Base-by-base conservation (phyloP, 2,113 vertebrate genomes). In the Phylloscopus trochilus region DNA sequence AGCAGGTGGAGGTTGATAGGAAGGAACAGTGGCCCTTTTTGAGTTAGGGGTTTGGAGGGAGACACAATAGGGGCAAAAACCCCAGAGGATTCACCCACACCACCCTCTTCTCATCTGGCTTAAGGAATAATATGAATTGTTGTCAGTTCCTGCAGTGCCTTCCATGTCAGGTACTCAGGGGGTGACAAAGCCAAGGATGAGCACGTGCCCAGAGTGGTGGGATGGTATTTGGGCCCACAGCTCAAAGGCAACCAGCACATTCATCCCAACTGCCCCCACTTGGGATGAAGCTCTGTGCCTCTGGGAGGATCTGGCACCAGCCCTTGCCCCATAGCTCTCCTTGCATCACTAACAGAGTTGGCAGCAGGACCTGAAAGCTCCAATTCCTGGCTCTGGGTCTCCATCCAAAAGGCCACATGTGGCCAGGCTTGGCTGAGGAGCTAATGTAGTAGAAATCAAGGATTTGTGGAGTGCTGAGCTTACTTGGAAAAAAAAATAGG, bases 371-470 rank as follows among this genome's bases (percentile, higher is more conserved):
- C 35, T 85, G 27, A 87, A 73, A 90, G 47, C 76, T 88, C 63
- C n/a, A 46, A 0, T 70, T 97, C 59, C 35, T 67, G 59, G 39
- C 19, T 55, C 56, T 70, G 68, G 5, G 8, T 89, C 63, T 83
- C 59, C 6, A 2, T 88, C 96, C 85, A 95, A 94, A 90, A 83
- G 52, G 68, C 78, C 82, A 80, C 39, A 9, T 91, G 93, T 79
- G 67, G 55, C 76, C 76, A 89, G 58, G 13, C 89, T 95, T 46
- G 8, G 62, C 72, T 59, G 68, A 92, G 59, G 64, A 5, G 4
- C 75, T 93, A n/a, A 77, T 21, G 1, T 70, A 73, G 87, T 70
- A 92, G 17, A 95, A 95, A 55, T 70, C 10, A 4, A 88, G 76
- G 58, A 83, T 80, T 59, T 90, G 92, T 56, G 52, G 76, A 88